A percentile compares a stretch with the other conserved stretches of the same genome.
Evolutionary conservation across 1,140 invertebrate genomes (phyloP).

Genomic region (Leptonema lineaticorne): DNA sequence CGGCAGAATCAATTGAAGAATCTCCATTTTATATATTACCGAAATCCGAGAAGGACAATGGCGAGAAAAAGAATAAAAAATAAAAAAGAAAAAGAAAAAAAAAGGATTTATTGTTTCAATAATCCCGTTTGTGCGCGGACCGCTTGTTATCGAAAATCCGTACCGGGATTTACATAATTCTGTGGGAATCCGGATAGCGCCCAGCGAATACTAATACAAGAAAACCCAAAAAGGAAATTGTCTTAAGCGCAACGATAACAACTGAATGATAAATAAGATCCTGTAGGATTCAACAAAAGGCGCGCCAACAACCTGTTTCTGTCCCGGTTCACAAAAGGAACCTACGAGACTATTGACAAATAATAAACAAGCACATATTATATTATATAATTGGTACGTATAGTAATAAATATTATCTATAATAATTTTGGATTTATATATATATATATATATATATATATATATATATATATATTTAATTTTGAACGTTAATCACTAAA

Average conservation of each 20-base stretch:
- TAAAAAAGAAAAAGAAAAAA: too few relatives aligned
- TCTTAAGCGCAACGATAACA: constrained; percentile 30
- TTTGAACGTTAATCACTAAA: too few relatives aligned
- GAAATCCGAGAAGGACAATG: too few relatives aligned
- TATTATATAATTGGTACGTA: too few relatives aligned
- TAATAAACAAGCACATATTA: too few relatives aligned
- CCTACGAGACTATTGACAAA: too few relatives aligned
- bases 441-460: background rate
- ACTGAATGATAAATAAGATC: constrained; percentile 27
- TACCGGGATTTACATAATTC: constrained; percentile 32
- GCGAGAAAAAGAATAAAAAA: too few relatives aligned
- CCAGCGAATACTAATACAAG: constrained; percentile 29
- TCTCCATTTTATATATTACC: too few relatives aligned
- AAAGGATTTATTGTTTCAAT: constrained; percentile 33
- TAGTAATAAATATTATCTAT: too few relatives aligned
- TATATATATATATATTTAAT: background rate
- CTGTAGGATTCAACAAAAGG: background rate
- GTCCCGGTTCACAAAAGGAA: background rate
- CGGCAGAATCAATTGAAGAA: too few relatives aligned
- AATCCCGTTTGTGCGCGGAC: constrained; percentile 17
- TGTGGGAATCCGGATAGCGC: constrained; percentile 13
- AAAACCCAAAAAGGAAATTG: constrained; percentile 27
- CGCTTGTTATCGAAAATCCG: constrained; percentile 30
- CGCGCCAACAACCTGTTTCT: constrained; percentile 1
- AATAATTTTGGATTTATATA: background rate